These are phyloP conservation scores for Spongia lamella DNA, from an alignment of 37 sponge, comb jelly and placozoan genomes.

Conservation along the genomic window DNA sequence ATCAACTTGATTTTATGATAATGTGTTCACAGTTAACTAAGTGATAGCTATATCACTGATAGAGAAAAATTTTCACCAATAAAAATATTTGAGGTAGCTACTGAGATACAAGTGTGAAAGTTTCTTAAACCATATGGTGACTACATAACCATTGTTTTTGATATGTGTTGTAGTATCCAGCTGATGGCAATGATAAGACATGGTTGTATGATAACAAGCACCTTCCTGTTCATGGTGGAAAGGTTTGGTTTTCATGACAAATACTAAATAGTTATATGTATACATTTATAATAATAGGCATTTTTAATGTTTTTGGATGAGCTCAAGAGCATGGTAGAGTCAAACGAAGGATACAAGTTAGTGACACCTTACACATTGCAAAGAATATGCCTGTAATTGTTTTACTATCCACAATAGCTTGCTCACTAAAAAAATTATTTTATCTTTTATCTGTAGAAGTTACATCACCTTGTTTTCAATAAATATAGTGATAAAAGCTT, in stretches of 20 bases:
- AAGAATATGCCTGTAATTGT: no score
- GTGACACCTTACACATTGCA: no score
- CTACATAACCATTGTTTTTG: not conserved
- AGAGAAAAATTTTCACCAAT: no score
- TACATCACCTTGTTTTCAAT: no score
- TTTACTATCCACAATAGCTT: no score
- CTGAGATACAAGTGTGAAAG: not conserved
- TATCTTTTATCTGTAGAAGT: no score
- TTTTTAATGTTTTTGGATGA: constrained; percentile 74
- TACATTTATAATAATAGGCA: constrained; percentile 56
- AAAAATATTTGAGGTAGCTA: not conserved
- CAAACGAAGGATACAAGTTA: constrained; percentile 69
- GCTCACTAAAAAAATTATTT: no score
- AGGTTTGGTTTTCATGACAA: constrained; percentile 16
- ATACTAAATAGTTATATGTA: not conserved
- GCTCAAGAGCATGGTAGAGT: constrained; percentile 45
- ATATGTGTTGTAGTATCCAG: constrained; percentile 61
- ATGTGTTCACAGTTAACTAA: no score
- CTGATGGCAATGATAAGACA: constrained; percentile 82
- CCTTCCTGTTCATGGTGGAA: constrained; percentile 85
- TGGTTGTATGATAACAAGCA: constrained; percentile 81
- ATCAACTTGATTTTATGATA: no score
- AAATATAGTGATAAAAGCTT: no score
- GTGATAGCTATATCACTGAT: no score
- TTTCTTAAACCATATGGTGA: not conserved